Conservation (phyloP, 2,888 invertebrate genomes). For the Acanthopleura granulata region DNA sequence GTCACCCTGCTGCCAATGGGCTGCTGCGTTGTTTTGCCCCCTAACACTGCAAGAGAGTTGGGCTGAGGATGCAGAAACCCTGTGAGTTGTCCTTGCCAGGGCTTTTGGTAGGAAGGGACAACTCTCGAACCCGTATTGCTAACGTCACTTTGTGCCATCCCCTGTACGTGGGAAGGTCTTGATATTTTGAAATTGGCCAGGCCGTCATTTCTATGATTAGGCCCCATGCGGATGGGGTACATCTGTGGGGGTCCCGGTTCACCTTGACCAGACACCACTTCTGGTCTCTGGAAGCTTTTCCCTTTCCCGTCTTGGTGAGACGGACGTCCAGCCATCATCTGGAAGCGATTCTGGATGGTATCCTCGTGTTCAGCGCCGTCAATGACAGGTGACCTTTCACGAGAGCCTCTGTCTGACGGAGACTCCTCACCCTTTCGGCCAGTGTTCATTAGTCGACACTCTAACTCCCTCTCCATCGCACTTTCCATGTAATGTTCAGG, state of each 20-base stretch:
- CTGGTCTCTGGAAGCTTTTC: neutral
- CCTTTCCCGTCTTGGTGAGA: neutral
- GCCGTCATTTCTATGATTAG: neutral
- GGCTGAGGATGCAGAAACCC: too few species aligned
- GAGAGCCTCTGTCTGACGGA: neutral
- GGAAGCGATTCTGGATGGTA: slow-evolving; percentile 4
- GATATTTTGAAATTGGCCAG: neutral
- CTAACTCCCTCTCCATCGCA: neutral
- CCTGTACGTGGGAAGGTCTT: neutral
- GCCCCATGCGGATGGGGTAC: neutral
- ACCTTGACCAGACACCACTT: neutral
- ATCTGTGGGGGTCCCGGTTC: neutral
- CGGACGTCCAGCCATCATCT: neutral
- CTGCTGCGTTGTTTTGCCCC: too few species aligned
- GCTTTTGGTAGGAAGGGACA: too few species aligned
- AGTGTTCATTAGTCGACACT: neutral
- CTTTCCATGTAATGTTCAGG: neutral
- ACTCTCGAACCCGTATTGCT: neutral
- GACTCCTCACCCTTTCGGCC: neutral
- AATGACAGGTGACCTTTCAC: slow-evolving; percentile 12
- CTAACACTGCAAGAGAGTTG: too few species aligned
- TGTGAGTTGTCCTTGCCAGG: too few species aligned
- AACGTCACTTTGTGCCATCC: neutral
- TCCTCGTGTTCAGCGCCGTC: slow-evolving; percentile 17
- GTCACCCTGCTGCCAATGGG: too few species aligned